Conservation (phyloP, 2,888 invertebrate species). For the Cataglyphis albicans region DNA sequence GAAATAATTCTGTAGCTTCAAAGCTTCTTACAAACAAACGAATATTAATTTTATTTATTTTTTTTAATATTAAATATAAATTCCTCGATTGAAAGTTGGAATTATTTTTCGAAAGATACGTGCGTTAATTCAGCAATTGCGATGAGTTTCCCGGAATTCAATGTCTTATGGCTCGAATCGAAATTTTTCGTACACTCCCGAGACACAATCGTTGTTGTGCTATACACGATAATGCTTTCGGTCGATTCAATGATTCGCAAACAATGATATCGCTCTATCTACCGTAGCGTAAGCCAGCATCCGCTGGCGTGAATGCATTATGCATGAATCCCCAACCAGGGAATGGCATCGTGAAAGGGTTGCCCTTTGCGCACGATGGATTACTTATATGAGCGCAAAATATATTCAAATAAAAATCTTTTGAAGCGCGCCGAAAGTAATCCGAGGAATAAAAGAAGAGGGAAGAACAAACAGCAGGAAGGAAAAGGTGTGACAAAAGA, state of each 20-base stretch:
- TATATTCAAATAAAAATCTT: slow-evolving; percentile 50
- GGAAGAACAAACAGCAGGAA: neutral
- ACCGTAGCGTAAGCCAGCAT: slow-evolving; percentile 61
- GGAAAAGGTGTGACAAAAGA: neutral
- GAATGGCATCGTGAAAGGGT: slow-evolving; percentile 58
- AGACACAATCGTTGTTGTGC: slow-evolving; percentile 66
- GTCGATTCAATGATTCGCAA: slow-evolving; percentile 81
- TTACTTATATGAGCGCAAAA: slow-evolving; percentile 53
- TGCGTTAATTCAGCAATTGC: neutral
- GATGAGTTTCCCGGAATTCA: neutral
- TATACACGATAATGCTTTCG: slow-evolving; percentile 73
- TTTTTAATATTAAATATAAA: too few species aligned
- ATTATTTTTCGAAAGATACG: neutral
- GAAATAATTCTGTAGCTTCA: neutral
- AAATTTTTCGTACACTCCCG: slow-evolving; percentile 61
- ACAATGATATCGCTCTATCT: slow-evolving; percentile 80
- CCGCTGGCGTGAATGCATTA: slow-evolving; percentile 71
- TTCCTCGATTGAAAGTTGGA: neutral
- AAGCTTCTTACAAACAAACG: neutral
- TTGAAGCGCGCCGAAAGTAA: slow-evolving; percentile 14
- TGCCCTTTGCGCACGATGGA: slow-evolving; percentile 54
- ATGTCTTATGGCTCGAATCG: slow-evolving; percentile 26
- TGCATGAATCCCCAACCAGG: slow-evolving; percentile 65
- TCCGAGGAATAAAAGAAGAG: slow-evolving; percentile 4
- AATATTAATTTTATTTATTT: neutral